Base-by-base conservation (phyloP, 2,113 vertebrate species). In the Arvicanthis niloticus region DNA sequence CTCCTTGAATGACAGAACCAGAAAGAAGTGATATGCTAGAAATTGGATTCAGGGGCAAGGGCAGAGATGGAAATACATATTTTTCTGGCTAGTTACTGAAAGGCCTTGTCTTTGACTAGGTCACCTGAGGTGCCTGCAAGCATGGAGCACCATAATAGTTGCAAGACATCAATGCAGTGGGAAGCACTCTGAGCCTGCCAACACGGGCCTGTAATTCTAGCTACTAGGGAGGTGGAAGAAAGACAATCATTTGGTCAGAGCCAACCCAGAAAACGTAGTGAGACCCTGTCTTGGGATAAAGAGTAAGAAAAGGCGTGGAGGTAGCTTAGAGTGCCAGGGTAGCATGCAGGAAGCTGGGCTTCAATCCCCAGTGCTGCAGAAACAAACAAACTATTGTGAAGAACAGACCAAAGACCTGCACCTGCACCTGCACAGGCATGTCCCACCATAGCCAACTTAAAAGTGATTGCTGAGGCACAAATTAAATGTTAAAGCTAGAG, bases 91-190 rank as follows among this genome's bases (percentile, higher is more conserved):
- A 72, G 19, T 9, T 5, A 72, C 81, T n/a, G 21, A 31, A 85
- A 76, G 21, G 48, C 7, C 60, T 70, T 89, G 40, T 6, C 73
- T 40, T n/a, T 89, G 72, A 81, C 53, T 12, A 16, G 58, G 31
- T 73, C 56, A 11, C 16, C 22, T 45, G 62, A n/a, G n/a, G 45
- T 17, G 31, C 7, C 31, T 37, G n/a, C 31, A 31, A 3, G 10
- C 22, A 4, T 42, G 12, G 16, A 17, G 34, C n/a, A 1, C 6
- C n/a, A 8, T 0, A 37, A 4, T 7, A 42, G 10, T 0, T 1
- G 68, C 72, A 85, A 72, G 21, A 24, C 31, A 11, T 51, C 68
- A 62, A 7, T 29, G 2, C 11, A 45, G 16, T 65, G 19, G 40
- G 56, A 10, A 88, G 34, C n/a, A 48, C 24, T 37, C 13, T 40